These are phyloP conservation scores for Sebastes trivittatus DNA, from an alignment of 2,797 vertebrate species.

Conservation along the genomic window DNA sequence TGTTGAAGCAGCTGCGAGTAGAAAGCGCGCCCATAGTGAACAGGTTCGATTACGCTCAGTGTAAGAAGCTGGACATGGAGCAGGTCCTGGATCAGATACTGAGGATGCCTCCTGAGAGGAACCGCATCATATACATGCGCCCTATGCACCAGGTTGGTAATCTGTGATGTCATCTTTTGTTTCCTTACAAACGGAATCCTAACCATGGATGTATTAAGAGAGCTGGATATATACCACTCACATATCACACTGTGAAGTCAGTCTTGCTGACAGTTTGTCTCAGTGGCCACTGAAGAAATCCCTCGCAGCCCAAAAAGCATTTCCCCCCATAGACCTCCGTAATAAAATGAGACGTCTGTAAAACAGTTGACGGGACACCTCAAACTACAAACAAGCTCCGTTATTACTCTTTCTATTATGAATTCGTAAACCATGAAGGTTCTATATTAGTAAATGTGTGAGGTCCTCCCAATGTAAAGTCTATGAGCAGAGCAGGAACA, in stretches of 20 bases:
- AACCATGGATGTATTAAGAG: not conserved
- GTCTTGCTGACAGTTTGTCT: not conserved
- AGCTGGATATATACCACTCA: too few species aligned
- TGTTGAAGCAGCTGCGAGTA: slow-evolving; percentile 93
- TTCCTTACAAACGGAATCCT: not conserved
- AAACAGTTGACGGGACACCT: too few species aligned
- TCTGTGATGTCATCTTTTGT: not conserved
- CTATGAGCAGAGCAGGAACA: not conserved
- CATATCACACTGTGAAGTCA: not conserved
- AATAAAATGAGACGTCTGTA: too few species aligned
- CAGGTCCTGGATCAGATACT: slow-evolving; percentile 98
- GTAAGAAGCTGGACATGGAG: slow-evolving; percentile 97
- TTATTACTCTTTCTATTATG: not conserved
- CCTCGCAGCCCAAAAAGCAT: not conserved
- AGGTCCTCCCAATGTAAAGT: not conserved
- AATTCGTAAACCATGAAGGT: not conserved
- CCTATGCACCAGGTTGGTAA: slow-evolving; percentile 94
- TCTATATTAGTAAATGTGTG: not conserved
- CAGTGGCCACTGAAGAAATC: not conserved
- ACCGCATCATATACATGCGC: slow-evolving; percentile 97
- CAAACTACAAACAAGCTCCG: too few species aligned
- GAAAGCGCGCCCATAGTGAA: slow-evolving; percentile 95
- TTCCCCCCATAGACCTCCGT: not conserved
- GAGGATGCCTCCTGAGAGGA: slow-evolving; percentile 95
- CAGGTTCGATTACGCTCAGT: slow-evolving; percentile 96